Evolutionary conservation across 2,888 invertebrate genomes (phyloP).

Genomic region (Hydrotaea cyrtoneurina): DNA sequence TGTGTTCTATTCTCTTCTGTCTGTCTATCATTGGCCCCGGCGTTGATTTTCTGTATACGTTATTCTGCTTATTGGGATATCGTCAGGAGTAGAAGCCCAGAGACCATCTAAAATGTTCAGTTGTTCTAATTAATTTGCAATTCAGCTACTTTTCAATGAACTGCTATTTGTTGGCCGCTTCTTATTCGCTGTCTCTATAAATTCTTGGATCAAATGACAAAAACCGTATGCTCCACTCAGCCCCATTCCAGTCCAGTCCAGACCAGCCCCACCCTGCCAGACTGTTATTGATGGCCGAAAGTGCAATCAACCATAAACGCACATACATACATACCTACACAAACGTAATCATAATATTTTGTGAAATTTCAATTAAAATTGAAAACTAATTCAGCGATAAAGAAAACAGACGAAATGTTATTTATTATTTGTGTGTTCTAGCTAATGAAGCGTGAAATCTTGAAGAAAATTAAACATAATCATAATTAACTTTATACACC

Average conservation of each 20-base stretch:
- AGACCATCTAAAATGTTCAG: too few species aligned
- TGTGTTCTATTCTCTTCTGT: too few species aligned
- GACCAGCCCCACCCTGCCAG: too few species aligned
- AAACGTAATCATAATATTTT: neutral
- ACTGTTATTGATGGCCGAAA: neutral
- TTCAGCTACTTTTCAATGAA: too few species aligned
- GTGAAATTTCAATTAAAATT: constrained; percentile 35
- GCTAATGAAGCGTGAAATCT: constrained; percentile 46
- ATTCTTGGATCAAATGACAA: neutral
- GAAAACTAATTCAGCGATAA: neutral
- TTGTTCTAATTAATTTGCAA: too few species aligned
- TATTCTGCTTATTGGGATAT: too few species aligned
- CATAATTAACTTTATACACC: constrained; percentile 37
- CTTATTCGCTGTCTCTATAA: neutral
- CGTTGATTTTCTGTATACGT: too few species aligned
- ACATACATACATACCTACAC: neutral
- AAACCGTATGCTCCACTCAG: neutral
- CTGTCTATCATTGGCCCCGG: too few species aligned
- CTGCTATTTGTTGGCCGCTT: too few species aligned
- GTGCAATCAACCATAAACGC: neutral
- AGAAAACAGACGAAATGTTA: neutral
- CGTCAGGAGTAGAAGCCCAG: too few species aligned
- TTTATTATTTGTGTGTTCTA: constrained; percentile 18
- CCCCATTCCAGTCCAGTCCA: too few species aligned
- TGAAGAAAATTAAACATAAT: constrained; percentile 43